phyloP scores from a whole-genome alignment of 2,888 invertebrate genomes.

The Pegoplata infirma region DNA sequence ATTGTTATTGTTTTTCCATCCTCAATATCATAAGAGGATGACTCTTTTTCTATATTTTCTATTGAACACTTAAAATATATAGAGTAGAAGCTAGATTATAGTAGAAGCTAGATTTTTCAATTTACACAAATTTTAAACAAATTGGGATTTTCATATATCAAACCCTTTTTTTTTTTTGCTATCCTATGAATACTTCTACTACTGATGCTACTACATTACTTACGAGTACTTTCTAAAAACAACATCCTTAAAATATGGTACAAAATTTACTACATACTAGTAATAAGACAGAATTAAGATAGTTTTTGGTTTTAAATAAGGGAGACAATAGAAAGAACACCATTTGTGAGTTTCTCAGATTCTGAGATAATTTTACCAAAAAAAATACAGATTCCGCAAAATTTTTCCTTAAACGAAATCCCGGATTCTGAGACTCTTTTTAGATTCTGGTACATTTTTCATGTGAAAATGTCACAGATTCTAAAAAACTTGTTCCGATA shows the following conservation, averaged over 20 bases:
- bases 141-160: conserved; percentile 49
- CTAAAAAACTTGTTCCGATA: too few species aligned
- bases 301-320: not conserved
- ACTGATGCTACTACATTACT: not conserved
- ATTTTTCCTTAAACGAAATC: too few species aligned
- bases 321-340: too few species aligned
- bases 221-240: not conserved
- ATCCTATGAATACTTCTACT: too few species aligned
- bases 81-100: conserved; percentile 27
- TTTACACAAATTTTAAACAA: conserved; percentile 49
- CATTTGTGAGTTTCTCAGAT: too few species aligned
- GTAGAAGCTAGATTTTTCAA: conserved; percentile 47
- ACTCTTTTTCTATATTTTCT: not conserved
- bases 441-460: too few species aligned
- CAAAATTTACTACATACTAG: not conserved
- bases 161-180: conserved; percentile 7
- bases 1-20: conserved; percentile 13
- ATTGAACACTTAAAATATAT: conserved; percentile 26
- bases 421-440: too few species aligned
- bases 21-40: not conserved
- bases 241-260: conserved; percentile 3
- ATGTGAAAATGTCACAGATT: too few species aligned
- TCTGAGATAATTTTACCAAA: too few species aligned
- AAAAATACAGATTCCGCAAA: too few species aligned
- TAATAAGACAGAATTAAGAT: not conserved